Conservation (phyloP, 2,113 vertebrate species). For the Chaetorhynchus papuensis region DNA sequence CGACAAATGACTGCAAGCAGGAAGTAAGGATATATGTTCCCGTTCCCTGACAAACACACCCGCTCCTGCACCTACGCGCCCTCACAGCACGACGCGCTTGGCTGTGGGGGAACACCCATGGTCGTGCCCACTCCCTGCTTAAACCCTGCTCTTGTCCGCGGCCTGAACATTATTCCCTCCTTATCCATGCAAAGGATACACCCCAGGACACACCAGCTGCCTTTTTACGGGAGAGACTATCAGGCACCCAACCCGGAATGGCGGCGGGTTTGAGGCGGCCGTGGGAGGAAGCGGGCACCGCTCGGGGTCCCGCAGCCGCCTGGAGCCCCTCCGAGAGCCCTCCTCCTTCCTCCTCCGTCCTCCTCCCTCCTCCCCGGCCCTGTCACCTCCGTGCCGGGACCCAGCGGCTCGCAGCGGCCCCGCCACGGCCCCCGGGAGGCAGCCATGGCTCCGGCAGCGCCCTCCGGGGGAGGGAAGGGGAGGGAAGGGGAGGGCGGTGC, state of each 20-base stretch:
- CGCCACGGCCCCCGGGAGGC: background rate
- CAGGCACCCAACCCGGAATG: background rate
- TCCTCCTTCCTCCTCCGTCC: too few relatives aligned
- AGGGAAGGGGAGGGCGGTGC: background rate
- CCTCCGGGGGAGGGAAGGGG: background rate
- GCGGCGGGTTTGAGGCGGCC: background rate
- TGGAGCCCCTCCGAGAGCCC: too few relatives aligned
- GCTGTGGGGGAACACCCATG: background rate
- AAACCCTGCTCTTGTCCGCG: background rate
- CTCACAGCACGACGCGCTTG: background rate
- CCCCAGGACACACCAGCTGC: too few relatives aligned
- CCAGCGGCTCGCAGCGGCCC: background rate
- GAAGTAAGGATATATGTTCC: fast-evolving
- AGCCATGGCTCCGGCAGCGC: background rate
- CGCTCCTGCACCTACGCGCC: background rate
- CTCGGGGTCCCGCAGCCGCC: background rate
- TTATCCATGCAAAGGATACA: background rate
- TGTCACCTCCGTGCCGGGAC: background rate
- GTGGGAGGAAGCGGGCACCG: background rate
- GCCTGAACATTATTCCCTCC: background rate
- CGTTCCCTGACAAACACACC: background rate
- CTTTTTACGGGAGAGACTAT: too few relatives aligned
- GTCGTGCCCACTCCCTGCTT: too few relatives aligned
- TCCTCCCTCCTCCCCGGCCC: too few relatives aligned
- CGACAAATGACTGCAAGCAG: background rate